A percentile compares a stretch with the other conserved stretches of the same genome.
Evolutionary conservation across 2,113 vertebrate genomes (phyloP).

Genomic region (Pelvicachromis taeniatus): DNA sequence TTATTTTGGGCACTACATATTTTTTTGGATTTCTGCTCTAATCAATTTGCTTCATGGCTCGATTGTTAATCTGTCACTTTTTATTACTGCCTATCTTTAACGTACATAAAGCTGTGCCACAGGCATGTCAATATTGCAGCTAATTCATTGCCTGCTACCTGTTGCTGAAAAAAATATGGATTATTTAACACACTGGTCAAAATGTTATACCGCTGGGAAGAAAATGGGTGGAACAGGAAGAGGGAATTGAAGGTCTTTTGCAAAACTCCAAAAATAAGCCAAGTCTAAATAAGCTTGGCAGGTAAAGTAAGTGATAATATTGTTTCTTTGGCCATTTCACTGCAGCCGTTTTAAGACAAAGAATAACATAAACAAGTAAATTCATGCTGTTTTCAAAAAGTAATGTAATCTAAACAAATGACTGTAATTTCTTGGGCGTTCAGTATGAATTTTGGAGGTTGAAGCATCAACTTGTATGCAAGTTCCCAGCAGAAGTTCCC

Average conservation of each 20-base stretch:
- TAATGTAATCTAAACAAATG: background rate
- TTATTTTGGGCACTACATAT: background rate
- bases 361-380: background rate
- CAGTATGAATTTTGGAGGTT: background rate
- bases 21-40: background rate
- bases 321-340: background rate
- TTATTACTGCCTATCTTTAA: background rate
- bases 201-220: background rate
- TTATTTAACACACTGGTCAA: background rate
- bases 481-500: background rate
- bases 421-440: background rate
- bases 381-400: background rate
- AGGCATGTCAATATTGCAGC: background rate
- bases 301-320: background rate
- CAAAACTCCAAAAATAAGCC: background rate
- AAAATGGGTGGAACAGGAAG: background rate
- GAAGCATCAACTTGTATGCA: background rate
- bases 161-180: slow-evolving; percentile 9
- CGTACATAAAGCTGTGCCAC: background rate
- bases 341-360: background rate
- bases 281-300: background rate
- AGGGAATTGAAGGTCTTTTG: background rate
- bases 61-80: background rate
- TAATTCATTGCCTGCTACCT: background rate
- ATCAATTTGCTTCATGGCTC: background rate